These are phyloP conservation scores for Arizona elegans DNA, from an alignment of 2,113 vertebrate genomes.

Conservation along the genomic window DNA sequence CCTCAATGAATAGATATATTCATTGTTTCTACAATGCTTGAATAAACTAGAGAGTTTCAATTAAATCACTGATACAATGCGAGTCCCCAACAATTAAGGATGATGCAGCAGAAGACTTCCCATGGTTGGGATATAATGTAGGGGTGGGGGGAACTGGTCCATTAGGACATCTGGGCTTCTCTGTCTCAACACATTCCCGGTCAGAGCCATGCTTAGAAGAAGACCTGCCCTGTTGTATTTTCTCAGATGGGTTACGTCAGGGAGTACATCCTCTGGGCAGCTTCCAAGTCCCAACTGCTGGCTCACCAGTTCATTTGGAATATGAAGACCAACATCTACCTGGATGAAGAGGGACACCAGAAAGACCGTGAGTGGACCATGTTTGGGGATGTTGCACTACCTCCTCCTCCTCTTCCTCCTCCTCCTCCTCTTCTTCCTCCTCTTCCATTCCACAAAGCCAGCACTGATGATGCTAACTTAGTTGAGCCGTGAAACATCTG, in stretches of 20 bases:
- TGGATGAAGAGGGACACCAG: conserved; percentile 89
- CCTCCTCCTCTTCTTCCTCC: too few species aligned
- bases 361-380: conserved; percentile 86
- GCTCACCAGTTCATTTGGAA: conserved; percentile 99
- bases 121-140: background rate
- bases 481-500: too few species aligned
- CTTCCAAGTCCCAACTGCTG: conserved; percentile 91
- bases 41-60: background rate
- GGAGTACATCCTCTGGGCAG: conserved; percentile 95
- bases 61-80: background rate
- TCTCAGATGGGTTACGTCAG: conserved; percentile 94
- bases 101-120: background rate
- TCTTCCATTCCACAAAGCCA: too few species aligned
- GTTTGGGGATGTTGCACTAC: background rate
- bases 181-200: background rate
- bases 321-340: conserved; percentile 95
- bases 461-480: too few species aligned
- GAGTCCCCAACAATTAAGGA: background rate
- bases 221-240: background rate
- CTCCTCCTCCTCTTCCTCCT: too few species aligned
- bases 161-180: background rate
- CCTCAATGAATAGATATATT: background rate
- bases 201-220: background rate
- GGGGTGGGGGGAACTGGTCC: background rate
- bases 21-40: background rate